Percentiles rank a stretch among this genome's conserved stretches.
phyloP scores from a whole-genome alignment of 2,797 vertebrate species.

The Cynodonichthys magdalenae region DNA sequence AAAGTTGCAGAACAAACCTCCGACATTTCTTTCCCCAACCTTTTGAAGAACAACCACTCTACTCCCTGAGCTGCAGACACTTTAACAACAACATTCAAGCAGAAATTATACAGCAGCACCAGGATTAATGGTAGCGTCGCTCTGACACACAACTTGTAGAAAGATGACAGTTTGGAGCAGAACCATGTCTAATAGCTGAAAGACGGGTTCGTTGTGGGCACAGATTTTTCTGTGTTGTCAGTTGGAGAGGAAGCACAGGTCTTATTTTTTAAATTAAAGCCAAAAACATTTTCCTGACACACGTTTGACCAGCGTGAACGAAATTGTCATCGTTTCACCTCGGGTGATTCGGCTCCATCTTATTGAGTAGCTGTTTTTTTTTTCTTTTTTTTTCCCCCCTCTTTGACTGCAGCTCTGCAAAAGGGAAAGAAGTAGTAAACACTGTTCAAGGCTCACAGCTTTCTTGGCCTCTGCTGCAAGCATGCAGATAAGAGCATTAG shows the following conservation, averaged over 20 bases:
- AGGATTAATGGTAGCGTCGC: constrained; percentile 42
- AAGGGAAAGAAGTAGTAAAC: constrained; percentile 54
- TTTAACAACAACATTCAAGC: constrained; percentile 26
- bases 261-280: constrained; percentile 36
- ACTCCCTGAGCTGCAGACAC: not conserved
- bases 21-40: not conserved
- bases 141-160: constrained; percentile 35
- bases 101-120: constrained; percentile 22
- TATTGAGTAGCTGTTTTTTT: constrained; percentile 53
- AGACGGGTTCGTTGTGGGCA: constrained; percentile 2
- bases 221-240: constrained; percentile 14
- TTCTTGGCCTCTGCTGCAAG: constrained; percentile 67
- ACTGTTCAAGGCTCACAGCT: constrained; percentile 57
- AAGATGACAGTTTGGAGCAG: constrained; percentile 8
- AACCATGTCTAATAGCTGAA: constrained; percentile 2
- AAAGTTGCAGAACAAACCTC: not conserved
- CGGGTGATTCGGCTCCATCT: constrained; percentile 49
- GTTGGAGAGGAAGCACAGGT: constrained; percentile 18
- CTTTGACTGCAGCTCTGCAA: constrained; percentile 43
- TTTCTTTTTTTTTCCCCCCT: not conserved
- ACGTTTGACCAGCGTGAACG: constrained; percentile 48
- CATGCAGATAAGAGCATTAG: constrained; percentile 77
- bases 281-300: constrained; percentile 39
- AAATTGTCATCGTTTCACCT: constrained; percentile 56
- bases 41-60: not conserved